These are phyloP conservation scores for Melipona beecheii DNA, from an alignment of 2,888 invertebrate species.

Conservation along the genomic window DNA sequence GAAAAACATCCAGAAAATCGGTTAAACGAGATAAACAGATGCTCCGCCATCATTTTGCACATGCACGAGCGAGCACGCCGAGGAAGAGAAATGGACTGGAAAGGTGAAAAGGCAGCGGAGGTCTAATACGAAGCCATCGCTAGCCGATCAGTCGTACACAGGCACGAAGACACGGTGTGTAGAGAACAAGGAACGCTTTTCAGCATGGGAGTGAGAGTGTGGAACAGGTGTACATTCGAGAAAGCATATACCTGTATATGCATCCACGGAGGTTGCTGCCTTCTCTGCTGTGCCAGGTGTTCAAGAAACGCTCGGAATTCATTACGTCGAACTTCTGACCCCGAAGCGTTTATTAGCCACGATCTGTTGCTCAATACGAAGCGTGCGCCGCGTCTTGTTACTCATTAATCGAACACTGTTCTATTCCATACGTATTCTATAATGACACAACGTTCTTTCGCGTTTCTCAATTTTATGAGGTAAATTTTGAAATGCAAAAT, in stretches of 20 bases:
- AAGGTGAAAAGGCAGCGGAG: conserved; percentile 19
- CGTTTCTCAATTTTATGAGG: background rate
- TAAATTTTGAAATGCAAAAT: too few species aligned
- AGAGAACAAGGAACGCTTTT: conserved; percentile 45
- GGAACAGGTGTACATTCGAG: conserved; percentile 70
- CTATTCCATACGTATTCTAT: too few species aligned
- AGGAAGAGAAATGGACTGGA: conserved; percentile 28
- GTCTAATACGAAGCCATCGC: conserved; percentile 53
- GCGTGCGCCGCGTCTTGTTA: conserved; percentile 42
- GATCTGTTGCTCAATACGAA: conserved; percentile 63
- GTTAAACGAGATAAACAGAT: background rate
- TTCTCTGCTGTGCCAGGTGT: conserved; percentile 63
- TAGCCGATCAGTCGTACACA: conserved; percentile 33
- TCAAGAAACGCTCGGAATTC: conserved; percentile 64
- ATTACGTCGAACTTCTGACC: conserved; percentile 70
- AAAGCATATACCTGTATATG: conserved; percentile 47
- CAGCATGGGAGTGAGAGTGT: conserved; percentile 58
- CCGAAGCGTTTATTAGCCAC: conserved; percentile 70
- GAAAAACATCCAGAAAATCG: background rate
- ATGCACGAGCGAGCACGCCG: background rate
- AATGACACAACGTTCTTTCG: background rate
- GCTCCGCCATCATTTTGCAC: background rate
- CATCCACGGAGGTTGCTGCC: conserved; percentile 46
- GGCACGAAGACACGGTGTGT: conserved; percentile 27
- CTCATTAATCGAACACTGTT: conserved; percentile 8